Evolutionary conservation across 2,797 vertebrate genomes (phyloP), one percentile per base, ranked within the genome.

Genomic region (Siniperca obscura): DNA sequence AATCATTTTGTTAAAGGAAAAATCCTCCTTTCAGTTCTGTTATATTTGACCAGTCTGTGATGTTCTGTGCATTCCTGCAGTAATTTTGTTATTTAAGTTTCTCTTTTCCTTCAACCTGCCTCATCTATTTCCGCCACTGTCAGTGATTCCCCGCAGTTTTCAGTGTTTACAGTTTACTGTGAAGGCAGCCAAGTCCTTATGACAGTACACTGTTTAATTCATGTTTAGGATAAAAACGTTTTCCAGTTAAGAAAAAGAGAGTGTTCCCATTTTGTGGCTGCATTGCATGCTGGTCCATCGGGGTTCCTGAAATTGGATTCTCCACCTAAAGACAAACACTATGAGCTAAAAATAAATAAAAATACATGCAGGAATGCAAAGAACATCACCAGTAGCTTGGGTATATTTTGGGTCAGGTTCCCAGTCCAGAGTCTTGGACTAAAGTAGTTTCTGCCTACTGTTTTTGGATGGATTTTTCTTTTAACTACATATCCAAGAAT

Each of bases 21-120:
- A 75, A 64, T 40, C 74, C 72, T 48, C 50, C 66, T 27, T 1
- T 50, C 61, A 22, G 62, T 16, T 55, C 16, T 61, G 4, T 9
- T 44, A 8, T 55, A 9, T 60, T n/a, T 50, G 16, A 44, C 38
- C 36, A 9, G 25, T 22, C 72, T 72, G 44, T 70, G 59, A 70
- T 78, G 78, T 42, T 70, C 25, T 57, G 7, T 40, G 74, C 71
- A 65, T 77, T 72, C 75, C 73, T 80, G 71, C 59, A 21, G 48
- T 80, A 66, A 11, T 71, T 60, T 57, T 14, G 14, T n/a, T 48
- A 13, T 56, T 70, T 11, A 2, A 48, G 2, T 34, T 67, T 55
- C 27, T 22, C 40, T 11, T 62, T 70, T n/a, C 67, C 13, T 38
- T 77, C 61, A 36, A 34, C 22, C 64, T 75, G 40, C 55, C 60